Evolutionary conservation across 2,888 invertebrate genomes (phyloP).

Genomic region (Terebella lapidaria): DNA sequence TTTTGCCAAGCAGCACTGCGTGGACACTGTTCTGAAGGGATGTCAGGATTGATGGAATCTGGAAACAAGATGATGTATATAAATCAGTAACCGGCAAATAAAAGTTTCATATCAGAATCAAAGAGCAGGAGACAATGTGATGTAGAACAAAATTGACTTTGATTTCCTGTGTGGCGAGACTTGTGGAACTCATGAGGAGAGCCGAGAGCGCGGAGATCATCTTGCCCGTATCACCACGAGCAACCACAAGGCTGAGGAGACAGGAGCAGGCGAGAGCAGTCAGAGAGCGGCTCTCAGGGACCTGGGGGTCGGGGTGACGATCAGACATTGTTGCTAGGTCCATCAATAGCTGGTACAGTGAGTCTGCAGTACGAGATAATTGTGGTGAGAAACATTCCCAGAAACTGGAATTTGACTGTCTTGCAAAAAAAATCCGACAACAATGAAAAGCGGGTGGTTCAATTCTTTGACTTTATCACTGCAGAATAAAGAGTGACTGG

Average conservation of each 20-base stretch:
- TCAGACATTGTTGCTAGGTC: constrained; percentile 68
- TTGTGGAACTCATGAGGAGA: constrained; percentile 77
- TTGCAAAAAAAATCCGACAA: no score
- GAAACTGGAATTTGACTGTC: no score
- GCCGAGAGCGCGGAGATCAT: constrained; percentile 81
- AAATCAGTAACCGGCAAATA: background rate
- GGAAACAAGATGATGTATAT: background rate
- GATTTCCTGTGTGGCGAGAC: constrained; percentile 73
- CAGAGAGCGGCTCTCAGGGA: constrained; percentile 52
- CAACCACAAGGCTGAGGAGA: constrained; percentile 83
- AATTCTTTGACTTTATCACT: no score
- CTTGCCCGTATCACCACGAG: constrained; percentile 87
- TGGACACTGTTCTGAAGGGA: constrained; percentile 84
- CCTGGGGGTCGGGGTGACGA: constrained; percentile 1
- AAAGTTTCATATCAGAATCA: background rate
- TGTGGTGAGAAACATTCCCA: no score
- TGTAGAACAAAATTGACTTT: no score
- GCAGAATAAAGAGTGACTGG: no score
- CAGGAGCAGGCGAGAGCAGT: constrained; percentile 88
- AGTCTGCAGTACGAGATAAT: constrained; percentile 59
- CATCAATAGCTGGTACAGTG: constrained; percentile 76
- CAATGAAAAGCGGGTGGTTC: no score
- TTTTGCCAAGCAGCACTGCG: constrained; percentile 78
- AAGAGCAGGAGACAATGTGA: background rate
- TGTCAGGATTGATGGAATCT: constrained; percentile 72